Percentiles rank a stretch among this genome's conserved stretches.
Conservation (phyloP, 2,797 vertebrate genomes). For the Chelonia mydas region DNA sequence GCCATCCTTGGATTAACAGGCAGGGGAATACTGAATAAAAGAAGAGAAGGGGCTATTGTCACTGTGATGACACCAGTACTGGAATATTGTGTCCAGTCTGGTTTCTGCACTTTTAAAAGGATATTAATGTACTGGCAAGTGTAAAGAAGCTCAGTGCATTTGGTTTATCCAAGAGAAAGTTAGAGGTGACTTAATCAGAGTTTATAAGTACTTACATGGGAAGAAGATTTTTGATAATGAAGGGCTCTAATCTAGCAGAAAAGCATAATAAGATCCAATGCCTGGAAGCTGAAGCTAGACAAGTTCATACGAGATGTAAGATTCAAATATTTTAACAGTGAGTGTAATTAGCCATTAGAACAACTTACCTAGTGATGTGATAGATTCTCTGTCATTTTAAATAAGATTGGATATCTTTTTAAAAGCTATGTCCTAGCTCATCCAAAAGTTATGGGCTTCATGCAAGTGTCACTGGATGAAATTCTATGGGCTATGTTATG, state of each 20-base stretch:
- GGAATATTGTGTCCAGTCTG: background rate
- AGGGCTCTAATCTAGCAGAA: background rate
- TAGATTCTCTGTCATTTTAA: background rate
- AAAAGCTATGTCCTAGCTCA: background rate
- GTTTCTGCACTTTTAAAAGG: background rate
- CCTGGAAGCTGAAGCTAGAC: background rate
- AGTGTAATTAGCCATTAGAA: background rate
- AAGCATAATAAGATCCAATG: background rate
- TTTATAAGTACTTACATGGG: background rate
- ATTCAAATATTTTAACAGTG: background rate
- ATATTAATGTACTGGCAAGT: background rate
- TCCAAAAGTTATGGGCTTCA: background rate
- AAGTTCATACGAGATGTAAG: background rate
- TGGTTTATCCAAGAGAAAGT: background rate
- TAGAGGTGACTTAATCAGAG: background rate
- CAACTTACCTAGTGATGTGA: background rate
- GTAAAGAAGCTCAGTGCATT: background rate
- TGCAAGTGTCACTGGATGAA: background rate
- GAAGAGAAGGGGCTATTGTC: background rate
- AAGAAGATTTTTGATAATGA: background rate
- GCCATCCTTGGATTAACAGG: background rate
- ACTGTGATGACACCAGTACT: background rate
- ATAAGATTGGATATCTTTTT: background rate
- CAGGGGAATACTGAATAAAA: background rate
- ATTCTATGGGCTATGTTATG: background rate